phyloP scores from a whole-genome alignment of 2,113 vertebrate genomes.

The Mesoclemmys tuberculata region DNA sequence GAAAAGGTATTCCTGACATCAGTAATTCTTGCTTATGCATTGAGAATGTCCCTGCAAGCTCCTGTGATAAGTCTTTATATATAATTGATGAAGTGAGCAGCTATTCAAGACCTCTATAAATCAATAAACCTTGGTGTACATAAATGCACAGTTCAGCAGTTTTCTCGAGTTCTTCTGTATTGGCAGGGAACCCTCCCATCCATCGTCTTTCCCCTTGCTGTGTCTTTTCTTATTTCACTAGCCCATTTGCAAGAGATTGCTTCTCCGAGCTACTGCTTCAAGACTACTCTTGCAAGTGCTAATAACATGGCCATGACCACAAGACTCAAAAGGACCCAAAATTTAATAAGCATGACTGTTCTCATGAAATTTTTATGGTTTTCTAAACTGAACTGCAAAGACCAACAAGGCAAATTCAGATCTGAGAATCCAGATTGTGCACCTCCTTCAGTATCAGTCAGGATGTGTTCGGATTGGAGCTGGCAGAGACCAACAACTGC shows the following conservation, averaged over 20 bases:
- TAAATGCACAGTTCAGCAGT: not conserved
- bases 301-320: not conserved
- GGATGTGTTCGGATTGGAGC: not conserved
- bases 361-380: not conserved
- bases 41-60: not conserved
- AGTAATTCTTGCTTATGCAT: not conserved
- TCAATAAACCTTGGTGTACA: not conserved
- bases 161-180: not conserved
- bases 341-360: not conserved
- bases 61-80: not conserved
- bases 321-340: not conserved
- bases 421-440: not conserved
- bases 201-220: not conserved
- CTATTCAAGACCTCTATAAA: not conserved
- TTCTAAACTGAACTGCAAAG: not conserved
- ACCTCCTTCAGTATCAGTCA: not conserved
- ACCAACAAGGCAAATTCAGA: not conserved
- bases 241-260: not conserved
- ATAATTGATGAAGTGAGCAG: not conserved
- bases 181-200: not conserved
- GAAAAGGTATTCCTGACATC: too few relatives aligned
- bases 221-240: not conserved
- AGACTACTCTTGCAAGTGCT: not conserved
- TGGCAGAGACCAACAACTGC: not conserved
- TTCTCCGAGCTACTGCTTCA: not conserved